phyloP scores from a whole-genome alignment of 2,797 vertebrate species.

The Okamejei kenojei region DNA sequence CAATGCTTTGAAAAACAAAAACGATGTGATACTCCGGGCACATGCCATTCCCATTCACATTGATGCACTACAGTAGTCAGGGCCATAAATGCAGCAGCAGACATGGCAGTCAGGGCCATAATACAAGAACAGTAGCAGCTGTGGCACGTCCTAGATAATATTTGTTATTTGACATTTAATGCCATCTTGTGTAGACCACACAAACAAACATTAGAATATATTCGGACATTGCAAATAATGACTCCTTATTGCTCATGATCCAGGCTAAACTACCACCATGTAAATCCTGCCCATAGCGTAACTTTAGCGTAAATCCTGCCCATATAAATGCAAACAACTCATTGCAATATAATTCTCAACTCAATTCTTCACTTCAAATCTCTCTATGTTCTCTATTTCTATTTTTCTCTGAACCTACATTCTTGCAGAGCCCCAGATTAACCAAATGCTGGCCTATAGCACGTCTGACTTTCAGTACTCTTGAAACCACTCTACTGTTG shows the following conservation, averaged over 20 bases:
- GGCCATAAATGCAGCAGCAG: not conserved
- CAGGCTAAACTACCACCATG: not conserved
- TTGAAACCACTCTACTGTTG: too few species aligned
- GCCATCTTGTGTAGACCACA: too few species aligned
- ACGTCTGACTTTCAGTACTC: too few species aligned
- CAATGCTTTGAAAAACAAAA: not conserved
- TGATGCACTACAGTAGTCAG: not conserved
- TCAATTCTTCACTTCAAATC: too few species aligned
- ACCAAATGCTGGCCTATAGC: too few species aligned
- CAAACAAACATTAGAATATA: not conserved
- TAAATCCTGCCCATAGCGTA: not conserved
- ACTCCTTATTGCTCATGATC: not conserved
- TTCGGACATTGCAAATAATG: not conserved
- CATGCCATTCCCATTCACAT: not conserved
- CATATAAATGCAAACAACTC: not conserved
- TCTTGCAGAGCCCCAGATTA: too few species aligned
- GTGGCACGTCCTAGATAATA: not conserved
- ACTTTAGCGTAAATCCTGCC: too few species aligned
- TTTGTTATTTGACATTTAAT: not conserved
- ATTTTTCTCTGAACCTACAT: too few species aligned
- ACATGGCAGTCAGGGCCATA: not conserved
- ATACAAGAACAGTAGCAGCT: too few species aligned
- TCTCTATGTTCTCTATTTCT: too few species aligned
- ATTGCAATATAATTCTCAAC: too few species aligned
- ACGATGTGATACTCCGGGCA: not conserved